Percentiles rank a stretch among this genome's conserved stretches.
Evolutionary conservation across 2,888 invertebrate species (phyloP).

Genomic region (Bimastos eiseni): DNA sequence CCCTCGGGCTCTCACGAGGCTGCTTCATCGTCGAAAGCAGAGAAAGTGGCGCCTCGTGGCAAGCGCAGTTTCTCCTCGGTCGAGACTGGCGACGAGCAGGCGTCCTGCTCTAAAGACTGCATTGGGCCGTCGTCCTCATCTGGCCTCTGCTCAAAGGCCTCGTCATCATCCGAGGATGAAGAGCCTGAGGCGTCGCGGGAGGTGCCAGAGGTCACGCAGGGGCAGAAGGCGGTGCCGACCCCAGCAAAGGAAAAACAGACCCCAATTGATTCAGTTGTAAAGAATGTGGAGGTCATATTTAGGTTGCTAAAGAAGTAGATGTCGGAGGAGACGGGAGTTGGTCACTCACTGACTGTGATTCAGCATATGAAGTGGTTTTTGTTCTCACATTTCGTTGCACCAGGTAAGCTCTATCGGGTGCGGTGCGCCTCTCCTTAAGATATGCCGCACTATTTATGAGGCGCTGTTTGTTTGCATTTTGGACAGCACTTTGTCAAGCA

Average conservation of each 20-base stretch:
- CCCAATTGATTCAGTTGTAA: slow-evolving; percentile 32
- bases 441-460: not conserved
- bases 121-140: not conserved
- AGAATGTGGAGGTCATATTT: slow-evolving; percentile 35
- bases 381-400: slow-evolving; percentile 1
- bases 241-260: slow-evolving; percentile 34
- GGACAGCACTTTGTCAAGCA: not conserved
- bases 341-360: not conserved
- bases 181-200: slow-evolving; percentile 16
- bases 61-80: slow-evolving; percentile 18
- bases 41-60: not conserved
- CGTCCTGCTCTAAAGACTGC: slow-evolving; percentile 19
- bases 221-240: slow-evolving; percentile 24
- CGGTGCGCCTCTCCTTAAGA: not conserved
- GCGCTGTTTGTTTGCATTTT: not conserved
- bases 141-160: not conserved
- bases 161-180: slow-evolving; percentile 13
- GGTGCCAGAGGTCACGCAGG: slow-evolving; percentile 16
- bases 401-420: not conserved
- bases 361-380: not conserved
- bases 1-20: not conserved
- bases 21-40: not conserved
- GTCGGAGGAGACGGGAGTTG: not conserved
- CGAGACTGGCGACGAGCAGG: not conserved
- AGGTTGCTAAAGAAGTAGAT: slow-evolving; percentile 21